Evolutionary conservation across 2,888 invertebrate species (phyloP).

Genomic region (Agriopis leucophaearia): DNA sequence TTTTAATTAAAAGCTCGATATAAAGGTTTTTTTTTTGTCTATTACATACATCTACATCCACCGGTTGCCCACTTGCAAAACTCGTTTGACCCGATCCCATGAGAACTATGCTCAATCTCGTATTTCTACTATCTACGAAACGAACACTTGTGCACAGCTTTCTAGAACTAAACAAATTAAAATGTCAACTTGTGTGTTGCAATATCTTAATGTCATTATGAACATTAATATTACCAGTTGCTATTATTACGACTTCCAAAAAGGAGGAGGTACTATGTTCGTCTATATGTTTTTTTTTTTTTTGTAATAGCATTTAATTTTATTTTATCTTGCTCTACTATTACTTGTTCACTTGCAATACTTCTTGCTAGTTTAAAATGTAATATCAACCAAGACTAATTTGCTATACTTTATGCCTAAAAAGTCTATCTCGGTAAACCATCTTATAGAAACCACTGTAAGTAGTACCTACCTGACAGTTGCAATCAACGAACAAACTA

Average conservation of each 20-base stretch:
- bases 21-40: conserved; percentile 25
- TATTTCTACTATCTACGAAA: conserved; percentile 40
- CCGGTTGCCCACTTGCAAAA: conserved; percentile 41
- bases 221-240: not conserved
- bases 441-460: conserved; percentile 34
- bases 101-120: conserved; percentile 45
- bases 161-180: conserved; percentile 38
- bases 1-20: conserved; percentile 10
- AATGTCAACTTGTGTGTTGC: conserved; percentile 25
- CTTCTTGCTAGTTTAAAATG: no score
- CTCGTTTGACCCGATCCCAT: conserved; percentile 42
- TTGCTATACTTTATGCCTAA: no score
- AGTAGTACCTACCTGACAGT: conserved; percentile 48
- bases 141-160: conserved; percentile 38
- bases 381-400: no score
- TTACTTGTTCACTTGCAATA: no score
- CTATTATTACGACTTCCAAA: not conserved
- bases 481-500: conserved; percentile 50
- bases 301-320: not conserved
- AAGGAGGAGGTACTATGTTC: no score
- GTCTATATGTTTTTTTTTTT: no score
- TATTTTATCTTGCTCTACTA: not conserved
- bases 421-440: not conserved
- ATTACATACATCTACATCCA: conserved; percentile 36
- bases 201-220: conserved; percentile 8